Evolutionary conservation across 2,888 invertebrate species (phyloP).

Genomic region (Mythimna pallens): DNA sequence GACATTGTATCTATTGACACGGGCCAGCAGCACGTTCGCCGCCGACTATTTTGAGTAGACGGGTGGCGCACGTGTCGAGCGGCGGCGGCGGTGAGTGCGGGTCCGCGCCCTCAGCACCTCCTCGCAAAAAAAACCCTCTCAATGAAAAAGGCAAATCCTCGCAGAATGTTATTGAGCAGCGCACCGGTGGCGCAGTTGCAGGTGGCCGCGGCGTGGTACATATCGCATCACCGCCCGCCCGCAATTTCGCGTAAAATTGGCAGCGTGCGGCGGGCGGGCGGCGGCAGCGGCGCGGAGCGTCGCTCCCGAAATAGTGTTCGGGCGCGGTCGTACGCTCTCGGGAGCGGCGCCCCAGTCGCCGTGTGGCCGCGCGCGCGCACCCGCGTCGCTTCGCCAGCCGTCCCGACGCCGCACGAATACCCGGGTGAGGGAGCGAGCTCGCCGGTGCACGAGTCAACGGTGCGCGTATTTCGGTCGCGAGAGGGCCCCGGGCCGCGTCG

Average conservation of each 20-base stretch:
- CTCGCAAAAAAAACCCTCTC: slow-evolving; percentile 67
- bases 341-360: slow-evolving; percentile 89
- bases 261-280: slow-evolving; percentile 89
- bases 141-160: slow-evolving; percentile 76
- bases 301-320: slow-evolving; percentile 91
- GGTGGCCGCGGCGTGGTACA: slow-evolving; percentile 83
- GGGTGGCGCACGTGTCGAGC: slow-evolving; percentile 76
- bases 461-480: slow-evolving; percentile 89
- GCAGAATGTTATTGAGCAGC: slow-evolving; percentile 70
- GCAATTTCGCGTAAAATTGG: slow-evolving; percentile 91
- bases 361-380: slow-evolving; percentile 90
- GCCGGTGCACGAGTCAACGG: slow-evolving; percentile 82
- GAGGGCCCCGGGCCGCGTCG: slow-evolving; percentile 88
- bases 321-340: slow-evolving; percentile 88
- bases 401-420: slow-evolving; percentile 79
- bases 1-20: slow-evolving; percentile 90
- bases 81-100: slow-evolving; percentile 51
- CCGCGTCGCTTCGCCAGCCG: slow-evolving; percentile 87
- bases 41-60: slow-evolving; percentile 83
- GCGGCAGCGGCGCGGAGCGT: slow-evolving; percentile 87
- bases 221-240: slow-evolving; percentile 91
- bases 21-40: slow-evolving; percentile 82
- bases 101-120: slow-evolving; percentile 63
- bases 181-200: slow-evolving; percentile 75
- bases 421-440: slow-evolving; percentile 81